These are phyloP conservation scores for Sinella curviseta DNA, from an alignment of 1,140 invertebrate genomes.

Conservation along the genomic window DNA sequence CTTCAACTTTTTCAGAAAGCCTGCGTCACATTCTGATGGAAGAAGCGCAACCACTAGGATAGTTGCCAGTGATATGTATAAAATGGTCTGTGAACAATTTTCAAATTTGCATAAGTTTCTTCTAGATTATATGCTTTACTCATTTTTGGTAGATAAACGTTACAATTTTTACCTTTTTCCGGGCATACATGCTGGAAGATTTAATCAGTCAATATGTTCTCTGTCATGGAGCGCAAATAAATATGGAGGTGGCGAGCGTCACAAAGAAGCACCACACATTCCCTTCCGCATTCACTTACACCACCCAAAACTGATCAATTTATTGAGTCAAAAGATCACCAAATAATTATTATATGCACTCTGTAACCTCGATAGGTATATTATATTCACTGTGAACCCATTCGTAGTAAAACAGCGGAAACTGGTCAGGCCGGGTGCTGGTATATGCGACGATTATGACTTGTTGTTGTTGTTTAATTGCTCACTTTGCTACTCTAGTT, in stretches of 20 bases:
- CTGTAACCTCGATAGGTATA: no score
- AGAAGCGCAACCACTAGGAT: background rate
- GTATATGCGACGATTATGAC: no score
- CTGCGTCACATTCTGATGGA: background rate
- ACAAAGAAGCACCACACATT: background rate
- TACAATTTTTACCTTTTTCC: background rate
- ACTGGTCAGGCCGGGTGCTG: background rate
- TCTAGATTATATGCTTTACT: no score
- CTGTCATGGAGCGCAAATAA: background rate
- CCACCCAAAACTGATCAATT: background rate
- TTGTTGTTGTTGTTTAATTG: background rate
- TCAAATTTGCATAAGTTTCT: no score
- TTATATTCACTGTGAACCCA: no score
- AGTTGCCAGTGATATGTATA: background rate
- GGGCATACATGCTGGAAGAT: background rate
- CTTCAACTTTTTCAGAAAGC: background rate
- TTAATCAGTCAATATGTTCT: no score
- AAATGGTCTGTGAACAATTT: no score
- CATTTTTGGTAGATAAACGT: no score
- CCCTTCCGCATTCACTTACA: background rate
- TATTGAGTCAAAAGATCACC: no score
- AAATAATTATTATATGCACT: no score
- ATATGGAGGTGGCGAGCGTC: background rate
- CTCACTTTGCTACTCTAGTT: no score
- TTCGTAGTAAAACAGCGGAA: background rate